Base-by-base conservation (phyloP, 1,140 invertebrate species). In the Probaryconus sp. region DNA sequence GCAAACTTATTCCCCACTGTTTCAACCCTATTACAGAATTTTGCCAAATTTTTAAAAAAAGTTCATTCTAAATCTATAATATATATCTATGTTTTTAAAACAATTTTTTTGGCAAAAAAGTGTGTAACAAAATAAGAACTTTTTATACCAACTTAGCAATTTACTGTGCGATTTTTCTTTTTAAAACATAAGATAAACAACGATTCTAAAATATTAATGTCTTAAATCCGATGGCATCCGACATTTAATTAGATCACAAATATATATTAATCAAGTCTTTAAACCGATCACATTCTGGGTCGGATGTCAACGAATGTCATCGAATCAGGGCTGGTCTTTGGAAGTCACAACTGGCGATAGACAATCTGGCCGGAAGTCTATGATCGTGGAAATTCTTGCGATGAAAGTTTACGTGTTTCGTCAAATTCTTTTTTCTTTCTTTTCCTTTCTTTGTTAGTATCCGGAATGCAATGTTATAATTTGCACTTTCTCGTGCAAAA, bases 261-360 rank as follows among this genome's bases (percentile, higher is more conserved):
- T 45, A 45, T 10, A 35, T 35, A 35, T 13, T 2, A 35, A 35
- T 7, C 21, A 43, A 24, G n/a, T 11, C 20, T 43, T 43, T 43
- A 7, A 10, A 24, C 16, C 11, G 37, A 40, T 40, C 16, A 40
- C 14, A 43, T 43, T 20, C 3, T 24, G 10, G n/a, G 37, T n/a
- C 37, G 37, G 16, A 40, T 40, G 37, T 17, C n/a, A n/a, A n/a
- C n/a, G n/a, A n/a, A n/a, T n/a, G n/a, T n/a, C 11, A 43, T 67
- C 33, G 35, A 67, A 56, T 56, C 43, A 67, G 45, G 35, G 35
- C 13, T 73, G 74, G 55, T 79, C 79, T 80, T 84, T 81, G 72
- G 78, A 80, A 76, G 48, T 82, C 14, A 76, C 45, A 79, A 85
- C 77, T 80, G 82, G 77, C 72, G 61, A 73, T 71, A 64, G 48